Evolutionary conservation across 1,140 invertebrate species (phyloP).

Genomic region (Anastatus disparis): DNA sequence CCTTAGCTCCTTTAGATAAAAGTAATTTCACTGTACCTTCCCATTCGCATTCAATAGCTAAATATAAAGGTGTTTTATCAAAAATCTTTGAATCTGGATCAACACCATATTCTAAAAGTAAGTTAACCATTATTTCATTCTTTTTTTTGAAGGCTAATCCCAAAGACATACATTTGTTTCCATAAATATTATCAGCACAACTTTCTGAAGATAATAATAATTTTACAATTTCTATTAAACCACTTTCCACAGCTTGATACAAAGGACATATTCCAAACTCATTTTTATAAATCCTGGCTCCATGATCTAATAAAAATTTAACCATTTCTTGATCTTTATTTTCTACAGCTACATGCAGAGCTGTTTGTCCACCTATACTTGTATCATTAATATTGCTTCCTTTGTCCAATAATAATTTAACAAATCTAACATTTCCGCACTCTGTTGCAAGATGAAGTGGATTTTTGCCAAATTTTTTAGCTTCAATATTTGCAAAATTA

Average conservation of each 20-base stretch:
- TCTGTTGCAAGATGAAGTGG: background rate
- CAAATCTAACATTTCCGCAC: background rate
- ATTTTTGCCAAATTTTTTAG: slow-evolving; percentile 1
- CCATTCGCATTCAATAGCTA: too few relatives aligned
- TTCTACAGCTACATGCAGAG: background rate
- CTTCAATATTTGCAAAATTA: background rate
- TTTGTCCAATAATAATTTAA: background rate
- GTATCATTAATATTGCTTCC: slow-evolving; percentile 1
- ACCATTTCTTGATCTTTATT: background rate
- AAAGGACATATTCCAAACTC: background rate
- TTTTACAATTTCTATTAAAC: background rate
- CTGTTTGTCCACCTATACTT: background rate
- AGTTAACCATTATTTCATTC: too few relatives aligned
- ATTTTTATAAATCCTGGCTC: background rate
- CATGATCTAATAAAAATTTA: background rate
- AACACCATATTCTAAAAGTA: too few relatives aligned
- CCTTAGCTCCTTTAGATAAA: too few relatives aligned
- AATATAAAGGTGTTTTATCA: too few relatives aligned
- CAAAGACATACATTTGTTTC: too few relatives aligned
- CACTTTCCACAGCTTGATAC: background rate
- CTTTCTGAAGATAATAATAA: too few relatives aligned
- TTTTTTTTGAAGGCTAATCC: too few relatives aligned
- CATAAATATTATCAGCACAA: too few relatives aligned
- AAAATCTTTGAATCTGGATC: too few relatives aligned
- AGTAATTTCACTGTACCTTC: too few relatives aligned